These are phyloP conservation scores for Rhynchotus rufescens DNA, from an alignment of 2,797 vertebrate species.

Conservation along the genomic window DNA sequence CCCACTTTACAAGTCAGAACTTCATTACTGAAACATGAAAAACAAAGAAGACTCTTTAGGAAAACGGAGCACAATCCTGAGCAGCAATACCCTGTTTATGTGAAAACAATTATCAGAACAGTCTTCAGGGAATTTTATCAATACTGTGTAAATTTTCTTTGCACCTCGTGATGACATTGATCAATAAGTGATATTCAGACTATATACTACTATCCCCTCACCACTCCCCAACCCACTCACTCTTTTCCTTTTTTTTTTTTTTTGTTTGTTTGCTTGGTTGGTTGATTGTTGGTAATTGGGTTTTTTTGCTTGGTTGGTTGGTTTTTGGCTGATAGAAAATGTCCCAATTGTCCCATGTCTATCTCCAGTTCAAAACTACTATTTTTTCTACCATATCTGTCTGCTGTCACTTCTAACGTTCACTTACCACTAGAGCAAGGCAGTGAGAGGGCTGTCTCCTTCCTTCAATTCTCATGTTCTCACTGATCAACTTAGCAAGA, in stretches of 20 bases:
- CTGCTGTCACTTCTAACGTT: background rate
- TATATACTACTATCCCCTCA: accelerated
- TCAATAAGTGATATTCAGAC: background rate
- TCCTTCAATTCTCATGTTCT: background rate
- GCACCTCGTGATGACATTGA: background rate
- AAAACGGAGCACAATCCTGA: background rate
- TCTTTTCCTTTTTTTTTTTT: background rate
- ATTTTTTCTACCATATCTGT: background rate
- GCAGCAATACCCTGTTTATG: background rate
- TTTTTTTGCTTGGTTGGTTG: no score
- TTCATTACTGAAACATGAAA: background rate
- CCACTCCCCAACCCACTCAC: accelerated
- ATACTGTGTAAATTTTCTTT: background rate
- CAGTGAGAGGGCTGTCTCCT: background rate
- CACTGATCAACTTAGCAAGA: background rate
- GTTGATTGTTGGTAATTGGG: no score
- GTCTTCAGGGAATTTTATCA: background rate
- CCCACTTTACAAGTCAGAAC: background rate
- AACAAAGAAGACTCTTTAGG: background rate
- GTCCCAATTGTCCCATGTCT: accelerated
- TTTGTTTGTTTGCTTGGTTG: no score
- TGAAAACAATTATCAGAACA: background rate
- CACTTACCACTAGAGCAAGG: background rate
- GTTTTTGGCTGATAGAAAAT: accelerated
- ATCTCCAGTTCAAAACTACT: background rate